Conservation (phyloP, 2,888 invertebrate species). For the Sinelater perroti region DNA sequence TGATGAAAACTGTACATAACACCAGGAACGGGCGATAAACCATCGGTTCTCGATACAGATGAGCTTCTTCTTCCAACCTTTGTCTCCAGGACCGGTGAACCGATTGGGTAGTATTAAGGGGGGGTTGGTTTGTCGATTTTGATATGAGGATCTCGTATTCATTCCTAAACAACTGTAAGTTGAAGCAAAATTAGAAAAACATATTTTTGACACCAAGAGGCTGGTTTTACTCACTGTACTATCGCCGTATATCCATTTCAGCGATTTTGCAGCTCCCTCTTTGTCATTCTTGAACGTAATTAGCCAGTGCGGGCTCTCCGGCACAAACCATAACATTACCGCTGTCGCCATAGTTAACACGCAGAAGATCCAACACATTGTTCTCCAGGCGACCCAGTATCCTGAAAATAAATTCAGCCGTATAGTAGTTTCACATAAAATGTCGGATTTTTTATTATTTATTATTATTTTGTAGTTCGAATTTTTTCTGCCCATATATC, state of each 20-base stretch:
- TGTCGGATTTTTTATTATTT: too few species aligned
- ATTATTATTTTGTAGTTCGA: too few species aligned
- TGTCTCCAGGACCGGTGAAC: constrained; percentile 36
- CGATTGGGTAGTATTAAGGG: too few species aligned
- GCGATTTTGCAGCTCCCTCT: constrained; percentile 54
- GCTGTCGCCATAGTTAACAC: constrained; percentile 55
- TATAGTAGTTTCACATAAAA: too few species aligned
- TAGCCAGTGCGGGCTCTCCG: constrained; percentile 70
- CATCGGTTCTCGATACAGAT: constrained; percentile 52
- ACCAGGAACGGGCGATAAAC: constrained; percentile 64
- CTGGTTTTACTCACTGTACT: constrained; percentile 56
- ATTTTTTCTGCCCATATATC: too few species aligned
- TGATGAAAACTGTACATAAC: constrained; percentile 61
- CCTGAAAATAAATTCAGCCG: too few species aligned
- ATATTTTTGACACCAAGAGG: constrained; percentile 43
- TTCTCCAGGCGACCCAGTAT: constrained; percentile 62
- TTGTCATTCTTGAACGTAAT: constrained; percentile 58
- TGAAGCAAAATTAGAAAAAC: too few species aligned
- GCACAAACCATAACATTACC: constrained; percentile 58
- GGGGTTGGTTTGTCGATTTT: too few species aligned
- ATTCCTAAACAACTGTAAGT: too few species aligned
- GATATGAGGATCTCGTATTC: too few species aligned
- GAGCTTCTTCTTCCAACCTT: too few species aligned
- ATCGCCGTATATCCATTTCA: constrained; percentile 62
- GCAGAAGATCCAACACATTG: constrained; percentile 61